Conservation (phyloP, 2,888 invertebrate genomes). For the Hybos culiciformis region DNA sequence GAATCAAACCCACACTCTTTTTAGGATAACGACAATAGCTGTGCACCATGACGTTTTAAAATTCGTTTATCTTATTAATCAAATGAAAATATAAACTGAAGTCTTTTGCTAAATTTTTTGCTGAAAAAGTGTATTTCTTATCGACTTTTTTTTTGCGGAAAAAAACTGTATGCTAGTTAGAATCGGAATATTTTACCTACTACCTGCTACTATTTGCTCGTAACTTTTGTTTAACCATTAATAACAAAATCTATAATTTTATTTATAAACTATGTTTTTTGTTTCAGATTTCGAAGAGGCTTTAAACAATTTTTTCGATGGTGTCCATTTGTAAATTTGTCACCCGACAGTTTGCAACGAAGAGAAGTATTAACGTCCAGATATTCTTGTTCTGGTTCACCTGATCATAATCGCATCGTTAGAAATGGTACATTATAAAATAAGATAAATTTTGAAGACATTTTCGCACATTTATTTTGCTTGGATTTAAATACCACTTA, state of each 20-base stretch:
- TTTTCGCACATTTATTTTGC: neutral
- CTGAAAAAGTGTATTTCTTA: too few species aligned
- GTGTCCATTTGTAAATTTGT: slow-evolving; percentile 62
- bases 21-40: too few species aligned
- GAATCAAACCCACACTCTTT: too few species aligned
- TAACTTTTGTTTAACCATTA: too few species aligned
- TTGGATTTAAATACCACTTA: neutral
- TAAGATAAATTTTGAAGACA: neutral
- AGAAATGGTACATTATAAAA: slow-evolving; percentile 45
- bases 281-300: slow-evolving; percentile 74
- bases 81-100: too few species aligned
- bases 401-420: slow-evolving; percentile 54
- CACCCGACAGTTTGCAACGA: slow-evolving; percentile 52
- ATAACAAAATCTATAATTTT: neutral
- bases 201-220: too few species aligned
- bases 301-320: slow-evolving; percentile 88
- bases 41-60: too few species aligned
- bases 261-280: slow-evolving; percentile 3
- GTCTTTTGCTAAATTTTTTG: too few species aligned
- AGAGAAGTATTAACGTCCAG: slow-evolving; percentile 64
- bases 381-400: slow-evolving; percentile 64
- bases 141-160: too few species aligned
- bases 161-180: too few species aligned
- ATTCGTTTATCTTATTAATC: too few species aligned
- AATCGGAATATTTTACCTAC: too few species aligned